Evolutionary conservation across 2,888 invertebrate species (phyloP), one percentile per base, ranked within the genome.

Genomic region (Alentia gelatinosa): DNA sequence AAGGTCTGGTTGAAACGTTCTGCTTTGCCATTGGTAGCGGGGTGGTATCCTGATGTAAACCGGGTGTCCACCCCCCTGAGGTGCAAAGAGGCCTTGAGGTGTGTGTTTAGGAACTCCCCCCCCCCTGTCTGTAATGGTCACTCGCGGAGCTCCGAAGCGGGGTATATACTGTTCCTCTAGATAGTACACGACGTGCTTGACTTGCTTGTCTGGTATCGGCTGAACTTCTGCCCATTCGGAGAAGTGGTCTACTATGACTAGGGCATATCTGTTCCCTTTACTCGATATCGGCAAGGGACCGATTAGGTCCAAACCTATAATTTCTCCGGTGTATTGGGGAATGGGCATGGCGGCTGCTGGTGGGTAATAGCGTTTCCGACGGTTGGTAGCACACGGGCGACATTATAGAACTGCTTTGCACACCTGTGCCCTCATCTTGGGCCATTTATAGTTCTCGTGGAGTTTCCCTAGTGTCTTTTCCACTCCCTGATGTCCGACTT

Each of bases 281-380:
- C 19, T 1, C n/a, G 56, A 56, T 12, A 56, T 1, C 19, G 56
- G 56, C 1, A 89, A 35, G 15, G 89, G 89, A 1, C 68, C 89
- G 15, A 89, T 74, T 1, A 89, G 40, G 68, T 89, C 89, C 35
- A 40, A 1, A n/a, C 37, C 75, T n/a, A 89, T 26, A 1, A 56
- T 40, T 89, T 89, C 50, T 30, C 30, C 50, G 12, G 89, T 47
- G 1, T 1, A 12, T 15, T 12, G 12, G 33, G 89, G 33, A 1
- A 56, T 89, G n/a, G 89, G 89, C 89, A 89, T 89, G 30, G 1
- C 4, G 5, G 23, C 47, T 9, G 37, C 3, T 26, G 50, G 47
- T 19, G 37, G 50, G 33, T 15, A 37, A n/a, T 1, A 1, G 1
- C 56, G 56, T 1, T 12, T 12, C 9, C 1, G 5, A 1, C 19